Conservation (phyloP, 1,140 invertebrate species). For the Glomeris maerens region DNA sequence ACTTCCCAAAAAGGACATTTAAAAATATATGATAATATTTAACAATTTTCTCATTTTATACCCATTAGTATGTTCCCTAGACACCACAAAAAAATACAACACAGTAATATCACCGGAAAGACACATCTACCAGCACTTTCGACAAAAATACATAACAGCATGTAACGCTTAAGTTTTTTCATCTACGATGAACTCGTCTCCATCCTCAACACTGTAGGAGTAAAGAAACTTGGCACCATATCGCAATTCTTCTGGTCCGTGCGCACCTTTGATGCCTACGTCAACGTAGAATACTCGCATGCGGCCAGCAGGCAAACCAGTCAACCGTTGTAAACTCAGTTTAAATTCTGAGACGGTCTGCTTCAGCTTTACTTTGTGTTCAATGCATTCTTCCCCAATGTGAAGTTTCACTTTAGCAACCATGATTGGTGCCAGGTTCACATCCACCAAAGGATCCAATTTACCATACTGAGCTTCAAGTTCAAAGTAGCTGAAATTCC, state of each 20-base stretch:
- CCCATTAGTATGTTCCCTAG: too few relatives aligned
- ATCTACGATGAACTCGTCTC: constrained; percentile 80
- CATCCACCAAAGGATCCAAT: constrained; percentile 67
- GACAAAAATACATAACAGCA: too few relatives aligned
- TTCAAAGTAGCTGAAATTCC: constrained; percentile 55
- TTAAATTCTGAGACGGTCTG: constrained; percentile 27
- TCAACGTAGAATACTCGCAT: constrained; percentile 72
- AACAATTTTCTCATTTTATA: too few relatives aligned
- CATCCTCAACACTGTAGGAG: constrained; percentile 75
- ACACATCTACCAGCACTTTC: too few relatives aligned
- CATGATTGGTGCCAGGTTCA: constrained; percentile 70
- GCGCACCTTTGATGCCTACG: constrained; percentile 43
- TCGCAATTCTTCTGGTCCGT: constrained; percentile 69
- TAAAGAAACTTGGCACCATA: constrained; percentile 75
- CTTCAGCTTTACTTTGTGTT: constrained; percentile 30
- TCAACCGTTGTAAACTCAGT: constrained; percentile 49
- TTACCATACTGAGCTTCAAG: constrained; percentile 66
- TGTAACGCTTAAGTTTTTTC: too few relatives aligned
- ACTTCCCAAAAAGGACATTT: too few relatives aligned
- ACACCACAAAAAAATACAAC: too few relatives aligned
- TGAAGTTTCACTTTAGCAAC: constrained; percentile 67
- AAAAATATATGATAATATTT: too few relatives aligned
- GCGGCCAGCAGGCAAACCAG: constrained; percentile 58
- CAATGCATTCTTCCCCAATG: constrained; percentile 56
- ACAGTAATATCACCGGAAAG: too few relatives aligned